Percentiles rank a stretch among this genome's conserved stretches.
Conservation (phyloP, 2,113 vertebrate species). For the Procavia capensis region DNA sequence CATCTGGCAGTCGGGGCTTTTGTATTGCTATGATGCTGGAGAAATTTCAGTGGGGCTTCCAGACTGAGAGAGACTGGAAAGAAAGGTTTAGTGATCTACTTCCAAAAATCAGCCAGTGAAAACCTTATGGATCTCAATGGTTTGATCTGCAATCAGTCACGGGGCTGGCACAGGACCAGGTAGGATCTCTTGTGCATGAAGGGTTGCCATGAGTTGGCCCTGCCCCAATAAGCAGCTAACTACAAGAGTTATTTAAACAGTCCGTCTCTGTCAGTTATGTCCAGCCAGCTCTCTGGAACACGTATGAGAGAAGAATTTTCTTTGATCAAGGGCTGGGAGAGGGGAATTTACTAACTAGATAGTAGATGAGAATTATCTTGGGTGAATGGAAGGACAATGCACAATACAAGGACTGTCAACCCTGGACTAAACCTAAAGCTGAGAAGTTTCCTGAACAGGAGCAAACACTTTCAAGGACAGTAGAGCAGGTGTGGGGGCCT, state of each 20-base stretch:
- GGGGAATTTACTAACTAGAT: too few species aligned
- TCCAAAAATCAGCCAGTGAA: background rate
- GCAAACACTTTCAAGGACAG: too few species aligned
- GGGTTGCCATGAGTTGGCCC: background rate
- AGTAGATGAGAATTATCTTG: too few species aligned
- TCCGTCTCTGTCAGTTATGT: background rate
- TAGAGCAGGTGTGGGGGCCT: too few species aligned
- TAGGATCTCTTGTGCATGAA: background rate
- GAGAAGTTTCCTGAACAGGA: too few species aligned
- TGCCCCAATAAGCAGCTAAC: background rate
- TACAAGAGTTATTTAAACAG: background rate
- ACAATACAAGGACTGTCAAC: too few species aligned
- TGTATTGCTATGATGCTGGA: background rate
- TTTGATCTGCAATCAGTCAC: background rate
- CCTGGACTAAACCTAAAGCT: too few species aligned
- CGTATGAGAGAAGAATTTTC: background rate
- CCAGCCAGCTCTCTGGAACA: background rate
- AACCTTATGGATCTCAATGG: too few species aligned
- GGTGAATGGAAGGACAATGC: too few species aligned
- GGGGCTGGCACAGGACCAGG: background rate
- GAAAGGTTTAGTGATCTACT: background rate
- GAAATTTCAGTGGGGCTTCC: background rate
- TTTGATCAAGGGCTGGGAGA: background rate
- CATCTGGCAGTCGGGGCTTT: too few species aligned
- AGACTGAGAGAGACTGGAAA: background rate